Evolutionary conservation across 92 coral and sea anemone species (phyloP).

Genomic region (Porites cylindrica): DNA sequence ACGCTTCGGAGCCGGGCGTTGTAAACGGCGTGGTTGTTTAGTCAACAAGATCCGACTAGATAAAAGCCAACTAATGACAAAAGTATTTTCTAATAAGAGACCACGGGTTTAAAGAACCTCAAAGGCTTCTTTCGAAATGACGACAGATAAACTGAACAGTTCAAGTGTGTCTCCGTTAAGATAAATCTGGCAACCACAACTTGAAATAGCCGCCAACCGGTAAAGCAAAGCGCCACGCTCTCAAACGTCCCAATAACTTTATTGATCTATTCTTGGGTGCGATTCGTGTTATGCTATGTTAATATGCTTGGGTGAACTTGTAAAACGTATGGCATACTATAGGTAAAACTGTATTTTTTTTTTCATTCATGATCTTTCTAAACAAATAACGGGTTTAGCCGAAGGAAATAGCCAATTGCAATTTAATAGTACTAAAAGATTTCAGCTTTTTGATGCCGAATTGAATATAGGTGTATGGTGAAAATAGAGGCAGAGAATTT

Average conservation of each 20-base stretch:
- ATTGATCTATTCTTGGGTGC: no score
- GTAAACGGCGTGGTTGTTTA: not conserved
- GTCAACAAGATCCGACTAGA: not conserved
- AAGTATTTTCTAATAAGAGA: not conserved
- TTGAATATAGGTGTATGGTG: not conserved
- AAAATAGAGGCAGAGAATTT: not conserved
- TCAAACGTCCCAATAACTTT: no score
- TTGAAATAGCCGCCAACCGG: not conserved
- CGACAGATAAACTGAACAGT: not conserved
- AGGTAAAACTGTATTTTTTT: no score
- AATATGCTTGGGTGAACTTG: no score
- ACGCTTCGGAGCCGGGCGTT: not conserved
- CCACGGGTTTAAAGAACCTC: not conserved
- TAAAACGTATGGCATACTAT: no score
- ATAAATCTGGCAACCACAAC: constrained; percentile 6
- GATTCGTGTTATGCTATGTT: no score
- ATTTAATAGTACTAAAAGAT: not conserved
- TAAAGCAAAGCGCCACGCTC: not conserved
- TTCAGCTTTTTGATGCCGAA: not conserved
- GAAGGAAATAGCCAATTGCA: no score
- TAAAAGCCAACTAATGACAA: not conserved
- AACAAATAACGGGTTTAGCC: no score
- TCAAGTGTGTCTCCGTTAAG: constrained; percentile 1
- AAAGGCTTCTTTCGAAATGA: not conserved
- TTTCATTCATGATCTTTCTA: no score